phyloP scores from a whole-genome alignment of 1,140 invertebrate species.

The Solenopsis invicta region DNA sequence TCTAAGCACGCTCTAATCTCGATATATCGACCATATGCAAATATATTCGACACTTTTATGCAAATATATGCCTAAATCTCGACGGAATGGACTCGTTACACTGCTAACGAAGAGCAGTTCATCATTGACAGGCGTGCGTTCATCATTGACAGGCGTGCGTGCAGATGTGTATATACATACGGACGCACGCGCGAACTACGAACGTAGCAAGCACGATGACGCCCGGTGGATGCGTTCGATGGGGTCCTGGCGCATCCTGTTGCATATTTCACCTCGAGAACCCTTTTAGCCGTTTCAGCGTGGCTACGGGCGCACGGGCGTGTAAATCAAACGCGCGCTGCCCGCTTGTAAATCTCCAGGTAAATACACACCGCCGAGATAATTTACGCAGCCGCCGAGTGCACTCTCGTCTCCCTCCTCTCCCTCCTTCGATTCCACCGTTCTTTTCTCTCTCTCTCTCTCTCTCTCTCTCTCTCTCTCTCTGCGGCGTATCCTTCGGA shows the following conservation, averaged over 20 bases:
- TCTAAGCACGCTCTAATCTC: neutral
- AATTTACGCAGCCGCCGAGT: slow-evolving; percentile 85
- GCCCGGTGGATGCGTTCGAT: slow-evolving; percentile 58
- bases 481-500: neutral
- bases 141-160: slow-evolving; percentile 26
- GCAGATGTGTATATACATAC: slow-evolving; percentile 35
- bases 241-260: slow-evolving; percentile 78
- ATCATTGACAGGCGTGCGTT: slow-evolving; percentile 25
- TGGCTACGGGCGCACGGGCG: slow-evolving; percentile 75
- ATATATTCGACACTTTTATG: neutral
- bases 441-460: neutral
- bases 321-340: slow-evolving; percentile 85
- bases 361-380: slow-evolving; percentile 85
- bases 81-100: slow-evolving; percentile 13
- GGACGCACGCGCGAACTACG: neutral
- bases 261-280: slow-evolving; percentile 84
- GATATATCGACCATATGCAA: neutral
- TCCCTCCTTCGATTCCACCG: neutral
- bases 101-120: neutral
- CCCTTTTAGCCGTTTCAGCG: slow-evolving; percentile 80
- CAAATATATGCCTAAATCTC: slow-evolving; percentile 14
- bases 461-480: neutral
- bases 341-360: slow-evolving; percentile 85
- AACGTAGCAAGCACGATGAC: slow-evolving; percentile 73
- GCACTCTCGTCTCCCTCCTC: slow-evolving; percentile 65